Percentiles rank a stretch among this genome's conserved stretches.
phyloP scores from a whole-genome alignment of 2,113 vertebrate genomes.

The Rhea americana region DNA sequence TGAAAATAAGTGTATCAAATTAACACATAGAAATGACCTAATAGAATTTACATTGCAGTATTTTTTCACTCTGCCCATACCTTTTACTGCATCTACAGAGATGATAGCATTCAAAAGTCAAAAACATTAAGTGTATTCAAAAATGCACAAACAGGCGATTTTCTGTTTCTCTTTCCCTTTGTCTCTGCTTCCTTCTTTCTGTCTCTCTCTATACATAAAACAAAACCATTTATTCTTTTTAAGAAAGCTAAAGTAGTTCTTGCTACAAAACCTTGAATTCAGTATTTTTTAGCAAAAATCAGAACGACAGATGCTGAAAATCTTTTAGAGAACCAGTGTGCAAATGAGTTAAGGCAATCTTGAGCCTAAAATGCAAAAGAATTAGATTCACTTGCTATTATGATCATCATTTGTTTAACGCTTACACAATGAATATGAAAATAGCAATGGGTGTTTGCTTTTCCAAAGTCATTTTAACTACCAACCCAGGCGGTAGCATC shows the following conservation, averaged over 20 bases:
- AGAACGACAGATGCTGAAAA: neutral
- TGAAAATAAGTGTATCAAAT: neutral
- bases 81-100: neutral
- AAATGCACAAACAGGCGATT: neutral
- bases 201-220: neutral
- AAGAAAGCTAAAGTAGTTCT: neutral
- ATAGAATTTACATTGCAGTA: neutral
- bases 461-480: neutral
- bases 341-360: neutral
- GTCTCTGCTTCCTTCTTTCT: neutral
- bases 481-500: neutral
- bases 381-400: neutral
- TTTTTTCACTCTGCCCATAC: neutral
- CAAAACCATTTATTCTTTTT: neutral
- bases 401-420: neutral
- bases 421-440: neutral
- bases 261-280: neutral
- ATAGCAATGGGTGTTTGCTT: neutral
- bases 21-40: neutral
- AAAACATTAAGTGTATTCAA: neutral
- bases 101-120: neutral
- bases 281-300: neutral
- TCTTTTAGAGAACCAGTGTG: neutral
- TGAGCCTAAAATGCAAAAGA: neutral
- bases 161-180: neutral